Conservation (phyloP, 2,797 vertebrate genomes). For the Tiaroga cobitis region DNA sequence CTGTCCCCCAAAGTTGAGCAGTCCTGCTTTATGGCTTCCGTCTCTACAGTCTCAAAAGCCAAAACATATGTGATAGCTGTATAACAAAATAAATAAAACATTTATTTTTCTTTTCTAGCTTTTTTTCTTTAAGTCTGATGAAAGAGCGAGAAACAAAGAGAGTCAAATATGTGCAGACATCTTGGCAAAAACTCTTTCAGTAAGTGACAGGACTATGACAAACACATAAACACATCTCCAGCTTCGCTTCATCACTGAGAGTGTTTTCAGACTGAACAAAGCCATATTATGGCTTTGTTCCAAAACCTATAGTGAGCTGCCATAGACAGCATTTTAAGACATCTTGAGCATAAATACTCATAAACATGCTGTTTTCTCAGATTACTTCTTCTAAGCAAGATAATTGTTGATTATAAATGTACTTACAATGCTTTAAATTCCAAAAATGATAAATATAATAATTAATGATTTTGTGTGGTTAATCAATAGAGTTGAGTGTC, state of each 20-base stretch:
- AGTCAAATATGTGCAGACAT: background rate
- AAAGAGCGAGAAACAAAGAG: constrained; percentile 17
- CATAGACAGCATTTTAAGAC: background rate
- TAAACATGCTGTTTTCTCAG: background rate
- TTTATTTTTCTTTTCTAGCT: background rate
- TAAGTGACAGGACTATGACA: background rate
- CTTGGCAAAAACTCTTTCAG: background rate
- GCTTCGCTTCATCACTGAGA: constrained; percentile 2
- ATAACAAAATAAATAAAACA: background rate
- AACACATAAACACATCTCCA: background rate
- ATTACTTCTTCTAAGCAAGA: background rate
- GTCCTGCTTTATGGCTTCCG: background rate
- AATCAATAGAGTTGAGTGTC: background rate
- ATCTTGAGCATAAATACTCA: background rate
- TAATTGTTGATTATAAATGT: background rate
- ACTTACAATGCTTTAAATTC: background rate
- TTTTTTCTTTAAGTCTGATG: background rate
- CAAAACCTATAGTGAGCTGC: background rate
- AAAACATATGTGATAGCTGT: background rate
- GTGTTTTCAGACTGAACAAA: background rate
- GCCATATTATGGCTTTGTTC: background rate
- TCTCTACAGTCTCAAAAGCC: background rate
- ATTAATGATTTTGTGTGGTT: background rate
- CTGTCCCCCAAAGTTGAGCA: background rate
- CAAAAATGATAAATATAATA: background rate